Base-by-base conservation (phyloP, 2,888 invertebrate genomes). In the Phoenoteleia sp. region DNA sequence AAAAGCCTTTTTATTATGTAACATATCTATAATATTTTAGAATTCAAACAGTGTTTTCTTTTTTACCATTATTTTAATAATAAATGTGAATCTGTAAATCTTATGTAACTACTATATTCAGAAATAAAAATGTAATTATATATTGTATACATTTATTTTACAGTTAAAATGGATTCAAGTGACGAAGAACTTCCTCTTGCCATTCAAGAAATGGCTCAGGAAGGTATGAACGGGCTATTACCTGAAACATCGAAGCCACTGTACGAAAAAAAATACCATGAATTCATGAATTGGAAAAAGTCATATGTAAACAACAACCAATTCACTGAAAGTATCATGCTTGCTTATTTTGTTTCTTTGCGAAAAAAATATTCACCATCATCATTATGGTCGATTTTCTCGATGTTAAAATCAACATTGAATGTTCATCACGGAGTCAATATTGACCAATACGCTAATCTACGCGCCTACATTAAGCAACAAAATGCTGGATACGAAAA, bases 301-400 rank as follows among this genome's bases (percentile, higher is more conserved):
- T 3, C n/a, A 13, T n/a, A 42, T 11, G 42, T 7, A 7, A 11
- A 11, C 3, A 7, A 42, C 42, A n/a, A 42, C 3, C 42, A 42
- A 42, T 13, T 47, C 3, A 17, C 54, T 25, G 54, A 54, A 54
- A 15, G n/a, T 25, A 27, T 54, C 2, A 3, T 54, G 9, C 27
- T 54, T n/a, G 54, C 81, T 5, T 81, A 81, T 62, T 81, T 81
- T 29, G 5, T 3, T 13, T 75, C 76, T 42, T 17, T 69, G 2
- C 7, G 23, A 7, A 19, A 45, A 13, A 74, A 36, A 7, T 49
- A 29, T 13, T 27, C 42, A 19, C 81, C 81, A 23, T 33, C 76
- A 23, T 62, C 76, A n/a, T 45, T 81, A 11, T 81, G 81, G 64
- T 66, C 81, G 13, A 33, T 17, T n/a, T 82, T 60, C 56, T 82